Conservation (phyloP, 2,797 vertebrate genomes). For the Gouania willdenowi region DNA sequence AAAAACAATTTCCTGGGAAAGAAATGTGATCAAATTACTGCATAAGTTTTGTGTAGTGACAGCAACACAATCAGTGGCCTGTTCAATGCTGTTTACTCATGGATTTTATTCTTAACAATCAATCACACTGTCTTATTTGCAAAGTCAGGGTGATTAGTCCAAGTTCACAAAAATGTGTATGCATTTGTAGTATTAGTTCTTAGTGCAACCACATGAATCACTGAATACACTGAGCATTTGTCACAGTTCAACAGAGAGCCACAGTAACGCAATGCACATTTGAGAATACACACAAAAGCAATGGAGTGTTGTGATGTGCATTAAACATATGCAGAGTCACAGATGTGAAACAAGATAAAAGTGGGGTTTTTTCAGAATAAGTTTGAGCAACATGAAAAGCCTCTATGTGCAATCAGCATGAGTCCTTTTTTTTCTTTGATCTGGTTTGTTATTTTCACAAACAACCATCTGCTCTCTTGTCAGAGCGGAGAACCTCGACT, state of each 20-base stretch:
- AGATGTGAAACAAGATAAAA: slow-evolving; percentile 5
- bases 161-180: not conserved
- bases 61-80: no score
- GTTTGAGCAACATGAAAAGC: slow-evolving; percentile 39
- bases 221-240: slow-evolving; percentile 8
- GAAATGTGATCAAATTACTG: no score
- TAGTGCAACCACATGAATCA: slow-evolving; percentile 3
- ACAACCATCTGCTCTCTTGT: slow-evolving; percentile 65
- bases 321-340: no score
- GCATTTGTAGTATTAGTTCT: not conserved
- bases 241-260: slow-evolving; percentile 23
- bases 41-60: no score
- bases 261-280: no score
- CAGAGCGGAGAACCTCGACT: slow-evolving; percentile 60
- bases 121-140: no score
- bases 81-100: no score
- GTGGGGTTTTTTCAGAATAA: no score
- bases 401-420: slow-evolving; percentile 29
- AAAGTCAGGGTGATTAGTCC: no score
- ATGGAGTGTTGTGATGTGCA: no score
- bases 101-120: no score
- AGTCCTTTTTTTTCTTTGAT: slow-evolving; percentile 32
- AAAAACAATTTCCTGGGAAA: slow-evolving; percentile 2
- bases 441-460: slow-evolving; percentile 54
- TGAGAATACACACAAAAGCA: no score